Base-by-base conservation (phyloP, 2,888 invertebrate species). In the Megaustenia siamemsis region DNA sequence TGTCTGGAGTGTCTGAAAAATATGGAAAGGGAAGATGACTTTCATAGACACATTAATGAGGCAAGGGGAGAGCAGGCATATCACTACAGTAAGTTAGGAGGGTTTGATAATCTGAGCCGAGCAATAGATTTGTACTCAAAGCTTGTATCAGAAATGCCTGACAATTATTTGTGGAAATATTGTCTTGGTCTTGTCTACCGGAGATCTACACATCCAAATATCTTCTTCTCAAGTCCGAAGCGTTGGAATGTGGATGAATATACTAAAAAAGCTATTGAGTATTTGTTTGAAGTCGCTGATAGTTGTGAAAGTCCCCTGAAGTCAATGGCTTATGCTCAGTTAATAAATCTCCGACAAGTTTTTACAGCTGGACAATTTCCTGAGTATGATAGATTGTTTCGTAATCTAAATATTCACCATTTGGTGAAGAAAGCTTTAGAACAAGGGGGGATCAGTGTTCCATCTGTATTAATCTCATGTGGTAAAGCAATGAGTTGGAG, bases 101-200 rank as follows among this genome's bases (percentile, higher is more conserved):
- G 56, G 15, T 6, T 21, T 12, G 35, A 35, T 21, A 53, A 77
- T 60, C 28, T 77, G 35, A 5, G 12, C 6, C 15, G 56, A 53
- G 77, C 77, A 35, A 60, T 77, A 2, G 12, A 38, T n/a, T n/a
- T n/a, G 43, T 77, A 35, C 24, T 40, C 77, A 3, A 60, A 60
- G 18, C 56, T n/a, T 10, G 56, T 77, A 5, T 56, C 21, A 21
- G n/a, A 32, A 21, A 18, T 32, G 3, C 56, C 77, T 21, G 35
- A 77, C 18, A 77, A 21, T 10, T 56, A 15, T 35, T 35, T 56
- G 12, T 56, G 77, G n/a, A 77, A 56, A 24, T 56, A 24, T 56
- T 38, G 56, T 12, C 60, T 77, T 21, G 56, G 77, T 18, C n/a
- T 56, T 18, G 28, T 38, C 24, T 77, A 32, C 38, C 40, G 60